Evolutionary conservation across 2,797 vertebrate species (phyloP).

Genomic region (Poecile montanus): DNA sequence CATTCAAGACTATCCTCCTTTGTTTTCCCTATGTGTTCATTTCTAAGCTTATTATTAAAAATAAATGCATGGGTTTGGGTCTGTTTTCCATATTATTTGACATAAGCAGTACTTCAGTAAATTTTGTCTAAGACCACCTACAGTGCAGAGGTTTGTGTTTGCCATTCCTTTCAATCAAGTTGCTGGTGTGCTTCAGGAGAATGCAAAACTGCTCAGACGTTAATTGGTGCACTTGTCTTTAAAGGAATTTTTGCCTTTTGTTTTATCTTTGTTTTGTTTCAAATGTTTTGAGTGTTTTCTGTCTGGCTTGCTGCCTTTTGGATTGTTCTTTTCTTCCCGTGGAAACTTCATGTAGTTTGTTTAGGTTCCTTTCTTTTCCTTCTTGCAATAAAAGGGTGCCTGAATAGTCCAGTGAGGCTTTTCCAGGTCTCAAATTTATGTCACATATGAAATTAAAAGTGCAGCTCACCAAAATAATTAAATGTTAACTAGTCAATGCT

Average conservation of each 20-base stretch:
- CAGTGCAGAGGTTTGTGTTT: not conserved
- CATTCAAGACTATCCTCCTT: not conserved
- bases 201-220: not conserved
- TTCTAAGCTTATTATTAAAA: not conserved
- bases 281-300: slow-evolving; percentile 6
- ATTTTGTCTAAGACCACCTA: not conserved
- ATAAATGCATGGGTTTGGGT: not conserved
- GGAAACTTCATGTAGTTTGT: slow-evolving; percentile 20
- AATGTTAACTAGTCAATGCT: not conserved
- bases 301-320: slow-evolving; percentile 9
- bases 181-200: not conserved
- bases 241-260: not conserved
- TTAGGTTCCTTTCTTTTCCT: slow-evolving; percentile 23
- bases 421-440: not conserved
- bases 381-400: not conserved
- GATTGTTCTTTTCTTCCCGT: slow-evolving; percentile 45
- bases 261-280: slow-evolving; percentile 11
- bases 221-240: not conserved
- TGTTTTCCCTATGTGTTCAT: not conserved
- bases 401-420: not conserved
- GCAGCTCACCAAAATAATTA: not conserved
- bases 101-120: not conserved
- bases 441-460: not conserved
- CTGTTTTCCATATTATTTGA: not conserved
- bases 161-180: not conserved